Evolutionary conservation across 2,797 vertebrate species (phyloP), one percentile per base, ranked within the genome.

Genomic region (Myripristis jacobus): DNA sequence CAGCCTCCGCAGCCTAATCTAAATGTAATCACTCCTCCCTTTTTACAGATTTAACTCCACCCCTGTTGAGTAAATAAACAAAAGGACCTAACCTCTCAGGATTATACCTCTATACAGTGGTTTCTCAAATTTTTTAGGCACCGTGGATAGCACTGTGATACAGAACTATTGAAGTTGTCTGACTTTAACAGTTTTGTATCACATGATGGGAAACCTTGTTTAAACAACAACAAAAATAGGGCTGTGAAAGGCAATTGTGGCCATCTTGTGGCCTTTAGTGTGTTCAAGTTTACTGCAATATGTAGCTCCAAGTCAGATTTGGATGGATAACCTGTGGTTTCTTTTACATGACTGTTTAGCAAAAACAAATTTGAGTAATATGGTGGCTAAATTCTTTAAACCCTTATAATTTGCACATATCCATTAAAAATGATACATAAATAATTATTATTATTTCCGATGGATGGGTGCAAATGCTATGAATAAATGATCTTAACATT

Each of bases 21-120:
- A 29, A 12, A 19, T 61, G 4, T 22, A 22, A 25, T 47, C 18
- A 55, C 72, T 81, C 79, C 79, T 79, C 81, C 80, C 29, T 21
- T 9, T 1, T 29, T 3, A 1, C 0, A 1, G 52, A 38, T 47
- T n/a, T 48, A 64, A 57, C 66, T 29, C 87, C 70, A 0, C 86
- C 88, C 77, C 29, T 13, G 11, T 66, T 46, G 7, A 25, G 25
- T 54, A 54, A 19, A 29, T 41, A 48, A 38, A 65, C 34, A 48
- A 38, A 7, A 54, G 4, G 19, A n/a, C 2, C 31, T 63, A 48
- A 10, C 41, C 36, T 10, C 29, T 19, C 5, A 19, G 18, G 18
- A n/a, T 18, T 47, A 6, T 47, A 15, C 8, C 43, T n/a, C 9
- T 38, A 38, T 38, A 2, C 13, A 38, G 11, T 38, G 9, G 10